Conservation (phyloP, 2,888 invertebrate genomes). For the Drosophila hamatofila region DNA sequence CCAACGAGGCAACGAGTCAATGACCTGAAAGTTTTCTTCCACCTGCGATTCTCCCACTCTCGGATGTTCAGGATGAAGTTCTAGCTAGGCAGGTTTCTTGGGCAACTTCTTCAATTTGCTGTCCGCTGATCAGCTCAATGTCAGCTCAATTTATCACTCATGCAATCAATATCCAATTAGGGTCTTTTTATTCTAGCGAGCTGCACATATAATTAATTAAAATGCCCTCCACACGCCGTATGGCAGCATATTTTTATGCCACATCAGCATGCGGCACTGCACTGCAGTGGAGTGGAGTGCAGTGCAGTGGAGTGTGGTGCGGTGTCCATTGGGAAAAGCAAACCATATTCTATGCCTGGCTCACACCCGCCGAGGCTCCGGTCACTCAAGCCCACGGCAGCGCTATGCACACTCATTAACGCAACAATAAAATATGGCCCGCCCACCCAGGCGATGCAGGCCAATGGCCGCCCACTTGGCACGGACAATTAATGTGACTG, state of each 20-base stretch:
- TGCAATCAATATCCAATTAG: constrained; percentile 74
- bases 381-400: constrained; percentile 19
- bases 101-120: not conserved
- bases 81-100: not conserved
- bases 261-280: constrained; percentile 69
- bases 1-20: constrained; percentile 47
- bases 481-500: constrained; percentile 79
- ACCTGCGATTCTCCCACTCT: not conserved
- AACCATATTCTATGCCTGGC: constrained; percentile 4
- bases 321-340: constrained; percentile 26
- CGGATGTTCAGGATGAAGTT: too few relatives aligned
- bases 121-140: too few relatives aligned
- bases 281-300: constrained; percentile 29
- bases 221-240: constrained; percentile 35
- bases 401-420: constrained; percentile 78
- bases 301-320: constrained; percentile 37
- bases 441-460: not conserved
- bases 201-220: constrained; percentile 71
- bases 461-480: constrained; percentile 40
- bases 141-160: constrained; percentile 41
- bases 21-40: constrained; percentile 34
- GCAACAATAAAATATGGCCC: constrained; percentile 71
- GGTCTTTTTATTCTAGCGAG: constrained; percentile 53
- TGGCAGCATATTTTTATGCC: constrained; percentile 78
- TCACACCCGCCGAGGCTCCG: not conserved